phyloP scores from a whole-genome alignment of 2,888 invertebrate genomes.

The Fragum sueziense region DNA sequence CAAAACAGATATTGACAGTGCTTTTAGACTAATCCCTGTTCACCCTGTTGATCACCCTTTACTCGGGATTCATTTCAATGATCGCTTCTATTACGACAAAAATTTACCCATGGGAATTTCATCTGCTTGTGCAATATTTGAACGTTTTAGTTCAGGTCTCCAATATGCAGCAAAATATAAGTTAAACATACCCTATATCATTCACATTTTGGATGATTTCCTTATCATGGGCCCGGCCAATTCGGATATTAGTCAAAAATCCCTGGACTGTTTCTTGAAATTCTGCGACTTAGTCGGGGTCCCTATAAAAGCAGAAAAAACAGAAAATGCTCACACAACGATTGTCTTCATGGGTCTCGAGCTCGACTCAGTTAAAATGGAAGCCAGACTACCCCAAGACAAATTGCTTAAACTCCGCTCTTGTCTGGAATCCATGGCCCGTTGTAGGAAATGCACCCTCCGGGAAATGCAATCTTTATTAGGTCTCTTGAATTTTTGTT shows the following conservation, averaged over 20 bases:
- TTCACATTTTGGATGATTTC: slow-evolving; percentile 38
- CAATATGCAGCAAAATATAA: slow-evolving; percentile 15
- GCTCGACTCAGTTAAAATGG: slow-evolving; percentile 20
- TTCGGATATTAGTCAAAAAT: neutral
- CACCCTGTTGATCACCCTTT: slow-evolving; percentile 44
- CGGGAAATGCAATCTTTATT: slow-evolving; percentile 28
- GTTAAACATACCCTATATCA: slow-evolving; percentile 13
- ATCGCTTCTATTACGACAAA: slow-evolving; percentile 38
- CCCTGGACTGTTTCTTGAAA: neutral
- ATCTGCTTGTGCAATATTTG: slow-evolving; percentile 50
- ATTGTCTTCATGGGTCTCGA: slow-evolving; percentile 39
- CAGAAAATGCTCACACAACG: neutral
- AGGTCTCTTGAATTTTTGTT: slow-evolving; percentile 39
- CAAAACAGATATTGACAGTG: slow-evolving; percentile 50
- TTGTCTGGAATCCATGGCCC: neutral
- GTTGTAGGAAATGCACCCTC: slow-evolving; percentile 17
- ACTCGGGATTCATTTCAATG: slow-evolving; percentile 36
- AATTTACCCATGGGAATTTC: slow-evolving; percentile 41
- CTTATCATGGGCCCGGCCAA: slow-evolving; percentile 15
- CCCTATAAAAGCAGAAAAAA: slow-evolving; percentile 34
- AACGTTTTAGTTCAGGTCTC: slow-evolving; percentile 36
- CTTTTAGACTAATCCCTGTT: slow-evolving; percentile 46
- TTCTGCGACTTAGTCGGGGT: slow-evolving; percentile 25
- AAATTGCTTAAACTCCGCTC: slow-evolving; percentile 18
- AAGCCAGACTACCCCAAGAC: slow-evolving; percentile 30